These are phyloP conservation scores for Laodelphax striatellus DNA, from an alignment of 1,140 invertebrate genomes.

Conservation along the genomic window DNA sequence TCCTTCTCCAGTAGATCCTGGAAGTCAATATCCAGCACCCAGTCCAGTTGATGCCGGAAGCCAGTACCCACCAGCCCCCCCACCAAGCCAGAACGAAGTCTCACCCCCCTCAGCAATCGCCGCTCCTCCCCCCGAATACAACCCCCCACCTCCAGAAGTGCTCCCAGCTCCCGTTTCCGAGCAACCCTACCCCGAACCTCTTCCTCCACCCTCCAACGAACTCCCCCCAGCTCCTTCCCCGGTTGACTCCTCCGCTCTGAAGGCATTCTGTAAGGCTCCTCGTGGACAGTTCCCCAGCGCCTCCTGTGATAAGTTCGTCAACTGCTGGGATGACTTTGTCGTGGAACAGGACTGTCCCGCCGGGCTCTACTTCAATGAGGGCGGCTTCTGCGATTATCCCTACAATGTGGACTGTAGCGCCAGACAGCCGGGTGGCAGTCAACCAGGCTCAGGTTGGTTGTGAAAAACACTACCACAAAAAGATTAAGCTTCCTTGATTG, in stretches of 20 bases:
- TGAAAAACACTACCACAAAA: too few relatives aligned
- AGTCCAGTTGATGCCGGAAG: background rate
- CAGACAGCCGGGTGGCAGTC: background rate
- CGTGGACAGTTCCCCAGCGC: conserved; percentile 48
- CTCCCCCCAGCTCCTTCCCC: conserved; percentile 4
- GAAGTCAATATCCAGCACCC: conserved; percentile 15
- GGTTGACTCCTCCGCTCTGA: background rate
- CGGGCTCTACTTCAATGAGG: conserved; percentile 41
- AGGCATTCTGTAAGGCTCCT: conserved; percentile 20
- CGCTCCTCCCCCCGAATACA: conserved; percentile 27
- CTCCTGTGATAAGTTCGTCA: conserved; percentile 48
- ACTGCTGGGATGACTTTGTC: conserved; percentile 56
- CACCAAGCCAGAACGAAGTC: background rate
- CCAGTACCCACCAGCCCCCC: background rate
- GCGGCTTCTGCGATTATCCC: conserved; percentile 45
- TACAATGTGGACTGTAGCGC: conserved; percentile 44
- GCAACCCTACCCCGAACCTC: conserved; percentile 9
- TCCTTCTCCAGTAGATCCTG: conserved; percentile 14
- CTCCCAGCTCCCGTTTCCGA: conserved; percentile 26
- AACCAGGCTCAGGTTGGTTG: background rate
- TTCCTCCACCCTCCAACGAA: background rate
- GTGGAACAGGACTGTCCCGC: conserved; percentile 49
- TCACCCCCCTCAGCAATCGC: conserved; percentile 11
- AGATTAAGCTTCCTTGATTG: too few relatives aligned
- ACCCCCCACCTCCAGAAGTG: conserved; percentile 29